Percentiles rank a stretch among this genome's conserved stretches.
Conservation (phyloP, 1,140 invertebrate species). For the Phymorhynchus buccinoides region DNA sequence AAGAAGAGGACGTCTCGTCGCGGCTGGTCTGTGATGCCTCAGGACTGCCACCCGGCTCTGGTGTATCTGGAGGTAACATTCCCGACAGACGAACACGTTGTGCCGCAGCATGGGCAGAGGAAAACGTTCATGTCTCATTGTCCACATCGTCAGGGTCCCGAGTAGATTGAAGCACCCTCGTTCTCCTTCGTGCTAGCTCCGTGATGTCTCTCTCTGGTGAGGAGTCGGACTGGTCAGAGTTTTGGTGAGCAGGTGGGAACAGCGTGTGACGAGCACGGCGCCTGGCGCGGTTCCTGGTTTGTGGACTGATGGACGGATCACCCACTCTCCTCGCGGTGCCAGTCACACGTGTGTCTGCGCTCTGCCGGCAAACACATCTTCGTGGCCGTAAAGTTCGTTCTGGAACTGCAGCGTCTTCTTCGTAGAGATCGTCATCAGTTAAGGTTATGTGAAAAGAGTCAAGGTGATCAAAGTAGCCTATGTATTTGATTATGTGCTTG, state of each 20-base stretch:
- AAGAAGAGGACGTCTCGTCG: background rate
- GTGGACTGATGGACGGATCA: background rate
- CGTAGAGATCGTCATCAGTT: conserved; percentile 24
- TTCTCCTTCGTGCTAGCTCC: background rate
- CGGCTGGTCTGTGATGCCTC: background rate
- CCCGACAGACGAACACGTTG: conserved; percentile 47
- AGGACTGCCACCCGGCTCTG: background rate
- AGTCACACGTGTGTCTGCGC: conserved; percentile 58
- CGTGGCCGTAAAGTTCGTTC: conserved; percentile 37
- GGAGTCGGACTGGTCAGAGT: conserved; percentile 6
- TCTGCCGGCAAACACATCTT: background rate
- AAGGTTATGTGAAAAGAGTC: conserved; percentile 7
- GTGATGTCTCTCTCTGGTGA: conserved; percentile 25
- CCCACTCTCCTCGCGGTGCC: conserved; percentile 35
- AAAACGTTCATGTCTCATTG: background rate
- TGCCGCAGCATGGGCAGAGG: conserved; percentile 1
- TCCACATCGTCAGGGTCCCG: conserved; percentile 13
- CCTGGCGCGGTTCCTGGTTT: background rate
- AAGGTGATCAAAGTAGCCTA: too few relatives aligned
- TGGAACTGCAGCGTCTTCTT: conserved; percentile 1
- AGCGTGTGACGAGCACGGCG: conserved; percentile 44
- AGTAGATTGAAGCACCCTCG: background rate
- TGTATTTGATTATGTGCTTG: too few relatives aligned
- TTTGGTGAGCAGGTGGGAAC: conserved; percentile 33
- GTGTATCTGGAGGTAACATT: conserved; percentile 42